A percentile compares a stretch with the other conserved stretches of the same genome.
phyloP scores from a whole-genome alignment of 2,797 vertebrate genomes.

The Mus caroli region DNA sequence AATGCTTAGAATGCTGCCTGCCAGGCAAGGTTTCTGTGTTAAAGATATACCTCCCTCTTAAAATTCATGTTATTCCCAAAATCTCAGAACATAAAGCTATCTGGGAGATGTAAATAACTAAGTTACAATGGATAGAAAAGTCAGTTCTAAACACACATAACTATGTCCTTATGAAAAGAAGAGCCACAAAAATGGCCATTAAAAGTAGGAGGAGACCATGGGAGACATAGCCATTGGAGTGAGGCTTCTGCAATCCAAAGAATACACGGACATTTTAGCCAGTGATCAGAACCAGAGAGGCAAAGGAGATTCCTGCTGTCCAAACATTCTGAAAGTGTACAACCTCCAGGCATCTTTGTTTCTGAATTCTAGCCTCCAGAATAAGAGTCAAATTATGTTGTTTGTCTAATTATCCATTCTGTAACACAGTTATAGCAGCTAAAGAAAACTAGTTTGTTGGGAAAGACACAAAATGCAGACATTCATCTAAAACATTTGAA shows the following conservation, averaged over 20 bases:
- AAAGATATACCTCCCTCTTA: not conserved
- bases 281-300: not conserved
- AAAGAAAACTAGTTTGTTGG: not conserved
- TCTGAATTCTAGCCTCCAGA: not conserved
- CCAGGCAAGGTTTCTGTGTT: not conserved
- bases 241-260: not conserved
- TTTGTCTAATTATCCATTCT: not conserved
- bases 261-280: not conserved
- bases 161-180: not conserved
- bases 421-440: not conserved
- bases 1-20: not conserved
- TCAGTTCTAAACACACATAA: not conserved
- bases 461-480: not conserved
- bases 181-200: not conserved
- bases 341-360: not conserved
- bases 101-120: not conserved
- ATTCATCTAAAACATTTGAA: not conserved
- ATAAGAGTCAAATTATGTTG: not conserved
- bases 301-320: not conserved
- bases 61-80: not conserved
- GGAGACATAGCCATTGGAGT: not conserved
- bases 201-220: not conserved
- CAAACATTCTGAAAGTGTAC: not conserved
- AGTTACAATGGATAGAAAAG: not conserved
- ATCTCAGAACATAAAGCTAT: not conserved